phyloP scores from a whole-genome alignment of 2,888 invertebrate species.

The Ecdyonurus torrentis region DNA sequence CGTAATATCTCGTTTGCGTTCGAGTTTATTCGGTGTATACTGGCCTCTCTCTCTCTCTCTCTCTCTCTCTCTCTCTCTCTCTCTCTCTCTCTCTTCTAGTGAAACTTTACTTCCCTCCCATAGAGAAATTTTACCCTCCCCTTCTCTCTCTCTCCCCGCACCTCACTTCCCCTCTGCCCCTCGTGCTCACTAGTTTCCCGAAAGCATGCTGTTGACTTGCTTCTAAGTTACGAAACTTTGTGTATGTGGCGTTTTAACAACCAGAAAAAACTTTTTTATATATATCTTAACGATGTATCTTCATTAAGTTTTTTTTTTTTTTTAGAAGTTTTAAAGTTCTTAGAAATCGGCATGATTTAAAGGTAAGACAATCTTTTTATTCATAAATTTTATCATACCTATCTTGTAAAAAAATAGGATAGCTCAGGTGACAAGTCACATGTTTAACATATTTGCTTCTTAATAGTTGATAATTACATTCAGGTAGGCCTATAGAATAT shows the following conservation, averaged over 20 bases:
- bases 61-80: not conserved
- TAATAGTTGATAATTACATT: not conserved
- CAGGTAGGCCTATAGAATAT: not conserved
- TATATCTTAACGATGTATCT: not conserved
- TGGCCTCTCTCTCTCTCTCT: not conserved
- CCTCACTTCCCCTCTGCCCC: not conserved
- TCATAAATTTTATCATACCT: not conserved
- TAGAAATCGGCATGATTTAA: not conserved
- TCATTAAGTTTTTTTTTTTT: not conserved
- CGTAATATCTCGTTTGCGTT: not conserved
- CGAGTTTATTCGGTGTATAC: not conserved
- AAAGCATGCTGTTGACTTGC: conserved; percentile 2
- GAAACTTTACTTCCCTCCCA: not conserved
- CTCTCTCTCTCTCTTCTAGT: not conserved
- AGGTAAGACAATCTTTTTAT: not conserved
- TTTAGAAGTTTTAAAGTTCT: not conserved
- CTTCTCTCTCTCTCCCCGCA: not conserved
- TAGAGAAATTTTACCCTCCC: not conserved
- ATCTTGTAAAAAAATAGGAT: not conserved
- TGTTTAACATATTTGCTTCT: not conserved
- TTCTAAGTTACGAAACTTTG: not conserved
- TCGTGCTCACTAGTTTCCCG: not conserved
- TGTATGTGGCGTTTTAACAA: not conserved
- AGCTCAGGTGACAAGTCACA: not conserved
- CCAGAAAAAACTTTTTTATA: not conserved